Conservation (phyloP, 2,888 invertebrate genomes). For the Eupeodes luniger region DNA sequence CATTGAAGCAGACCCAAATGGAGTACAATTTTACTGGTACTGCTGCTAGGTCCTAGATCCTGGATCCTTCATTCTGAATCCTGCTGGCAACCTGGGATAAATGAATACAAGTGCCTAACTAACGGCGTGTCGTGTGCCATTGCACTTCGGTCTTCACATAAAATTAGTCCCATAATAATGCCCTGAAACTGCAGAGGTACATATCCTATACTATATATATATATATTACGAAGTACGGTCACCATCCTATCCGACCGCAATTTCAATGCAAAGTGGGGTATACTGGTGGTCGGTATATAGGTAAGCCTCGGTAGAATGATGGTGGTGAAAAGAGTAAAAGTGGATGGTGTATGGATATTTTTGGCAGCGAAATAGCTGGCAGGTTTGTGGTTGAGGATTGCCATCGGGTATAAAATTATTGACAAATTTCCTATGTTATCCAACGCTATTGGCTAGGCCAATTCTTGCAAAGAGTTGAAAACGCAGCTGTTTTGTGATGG, state of each 20-base stretch:
- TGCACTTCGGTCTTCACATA: conserved; percentile 65
- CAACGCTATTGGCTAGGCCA: neutral
- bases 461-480: too few relatives aligned
- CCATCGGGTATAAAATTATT: neutral
- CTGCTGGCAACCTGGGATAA: conserved; percentile 49
- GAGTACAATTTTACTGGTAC: conserved; percentile 38
- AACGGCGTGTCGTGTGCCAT: conserved; percentile 70
- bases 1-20: conserved; percentile 66
- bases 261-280: conserved; percentile 49
- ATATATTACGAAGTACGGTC: neutral
- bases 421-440: neutral
- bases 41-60: neutral
- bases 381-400: neutral
- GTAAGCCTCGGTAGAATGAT: too few relatives aligned
- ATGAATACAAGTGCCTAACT: conserved; percentile 73
- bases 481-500: too few relatives aligned
- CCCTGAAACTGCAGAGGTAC: conserved; percentile 55
- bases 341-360: conserved; percentile 26
- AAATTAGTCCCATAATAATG: conserved; percentile 61
- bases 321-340: neutral
- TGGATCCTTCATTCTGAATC: too few relatives aligned
- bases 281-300: neutral
- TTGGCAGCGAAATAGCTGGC: conserved; percentile 55
- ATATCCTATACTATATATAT: too few relatives aligned
- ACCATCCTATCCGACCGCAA: conserved; percentile 55